phyloP scores from a whole-genome alignment of 2,888 invertebrate genomes.

The Chrysolina americana region DNA sequence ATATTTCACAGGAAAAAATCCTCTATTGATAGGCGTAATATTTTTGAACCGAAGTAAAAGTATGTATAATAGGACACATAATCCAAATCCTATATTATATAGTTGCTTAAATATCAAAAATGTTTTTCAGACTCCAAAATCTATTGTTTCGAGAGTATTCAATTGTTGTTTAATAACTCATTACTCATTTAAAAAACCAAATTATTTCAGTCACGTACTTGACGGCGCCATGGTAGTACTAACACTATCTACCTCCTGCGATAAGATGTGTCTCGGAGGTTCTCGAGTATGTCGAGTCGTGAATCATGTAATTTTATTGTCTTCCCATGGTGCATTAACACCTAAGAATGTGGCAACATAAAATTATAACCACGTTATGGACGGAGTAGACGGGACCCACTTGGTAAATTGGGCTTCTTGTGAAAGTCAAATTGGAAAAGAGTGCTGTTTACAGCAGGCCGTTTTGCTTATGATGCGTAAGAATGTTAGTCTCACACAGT shows the following conservation, averaged over 20 bases:
- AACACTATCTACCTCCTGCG: slow-evolving; percentile 26
- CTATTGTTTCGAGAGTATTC: background rate
- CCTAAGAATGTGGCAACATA: slow-evolving; percentile 45
- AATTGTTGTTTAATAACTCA: slow-evolving; percentile 15
- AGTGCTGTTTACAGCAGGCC: slow-evolving; percentile 14
- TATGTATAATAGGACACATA: too few species aligned
- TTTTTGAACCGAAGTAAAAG: too few species aligned
- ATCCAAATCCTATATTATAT: background rate
- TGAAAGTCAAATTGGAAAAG: slow-evolving; percentile 37
- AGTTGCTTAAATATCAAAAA: background rate
- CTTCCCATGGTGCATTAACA: slow-evolving; percentile 43
- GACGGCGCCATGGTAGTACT: slow-evolving; percentile 42
- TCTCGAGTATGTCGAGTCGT: slow-evolving; percentile 43
- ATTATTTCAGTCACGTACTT: slow-evolving; percentile 40
- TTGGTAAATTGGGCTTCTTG: slow-evolving; percentile 40
- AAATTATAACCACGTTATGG: slow-evolving; percentile 41
- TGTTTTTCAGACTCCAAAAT: background rate
- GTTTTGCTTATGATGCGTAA: slow-evolving; percentile 20
- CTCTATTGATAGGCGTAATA: too few species aligned
- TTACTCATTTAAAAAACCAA: slow-evolving; percentile 18
- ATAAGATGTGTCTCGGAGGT: slow-evolving; percentile 30
- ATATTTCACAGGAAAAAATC: too few species aligned
- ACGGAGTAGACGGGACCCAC: slow-evolving; percentile 30
- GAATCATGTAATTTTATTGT: slow-evolving; percentile 54
- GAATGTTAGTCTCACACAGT: background rate